Conservation (phyloP, 30 jellyfish, hydroid and myxozoan genomes). For the Nemopilema nomurai region DNA sequence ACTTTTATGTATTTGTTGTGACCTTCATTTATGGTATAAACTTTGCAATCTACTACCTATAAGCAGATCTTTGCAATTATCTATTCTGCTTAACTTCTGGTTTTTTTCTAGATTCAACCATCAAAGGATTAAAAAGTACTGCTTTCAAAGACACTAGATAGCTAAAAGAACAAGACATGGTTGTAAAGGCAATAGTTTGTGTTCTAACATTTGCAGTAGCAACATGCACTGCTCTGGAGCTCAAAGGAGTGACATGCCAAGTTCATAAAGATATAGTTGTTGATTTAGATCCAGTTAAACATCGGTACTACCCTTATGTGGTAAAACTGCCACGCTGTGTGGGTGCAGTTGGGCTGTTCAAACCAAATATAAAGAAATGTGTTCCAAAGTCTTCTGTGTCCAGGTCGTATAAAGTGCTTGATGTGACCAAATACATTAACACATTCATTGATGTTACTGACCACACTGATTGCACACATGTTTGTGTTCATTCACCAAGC, state of each 20-base stretch:
- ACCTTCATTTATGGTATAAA: too few relatives aligned
- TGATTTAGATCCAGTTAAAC: conserved; percentile 42
- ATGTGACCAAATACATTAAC: background rate
- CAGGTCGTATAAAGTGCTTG: background rate
- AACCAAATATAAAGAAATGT: conserved; percentile 38
- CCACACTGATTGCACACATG: conserved; percentile 27
- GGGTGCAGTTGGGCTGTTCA: conserved; percentile 5
- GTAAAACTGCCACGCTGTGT: conserved; percentile 43
- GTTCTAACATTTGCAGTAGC: background rate
- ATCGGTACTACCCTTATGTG: conserved; percentile 30
- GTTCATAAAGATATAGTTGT: conserved; percentile 23
- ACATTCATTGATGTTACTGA: background rate
- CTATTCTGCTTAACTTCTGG: too few relatives aligned
- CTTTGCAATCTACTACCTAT: too few relatives aligned
- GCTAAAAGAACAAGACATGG: too few relatives aligned
- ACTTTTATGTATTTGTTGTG: too few relatives aligned
- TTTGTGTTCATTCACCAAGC: conserved; percentile 9
- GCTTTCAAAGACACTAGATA: too few relatives aligned
- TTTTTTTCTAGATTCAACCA: too few relatives aligned
- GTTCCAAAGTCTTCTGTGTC: conserved; percentile 1
- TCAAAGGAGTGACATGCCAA: conserved; percentile 11
- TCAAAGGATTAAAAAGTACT: too few relatives aligned
- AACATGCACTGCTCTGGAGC: background rate
- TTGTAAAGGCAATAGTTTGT: background rate
- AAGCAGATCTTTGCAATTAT: too few relatives aligned